Conservation (phyloP, 2,888 invertebrate species). For the Panzeria rudis region DNA sequence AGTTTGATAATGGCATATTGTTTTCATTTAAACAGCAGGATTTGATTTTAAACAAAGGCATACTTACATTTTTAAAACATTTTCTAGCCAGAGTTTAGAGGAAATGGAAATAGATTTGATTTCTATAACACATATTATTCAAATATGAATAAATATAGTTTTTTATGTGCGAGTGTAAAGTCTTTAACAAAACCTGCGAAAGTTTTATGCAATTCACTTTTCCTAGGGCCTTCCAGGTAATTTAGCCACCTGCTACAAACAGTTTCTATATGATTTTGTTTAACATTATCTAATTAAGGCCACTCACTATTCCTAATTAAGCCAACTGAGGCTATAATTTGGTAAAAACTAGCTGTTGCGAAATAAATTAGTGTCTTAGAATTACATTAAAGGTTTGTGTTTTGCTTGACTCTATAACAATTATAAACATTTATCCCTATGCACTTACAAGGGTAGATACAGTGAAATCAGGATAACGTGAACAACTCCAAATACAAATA, state of each 20-base stretch:
- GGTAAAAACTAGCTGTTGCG: not conserved
- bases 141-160: no score
- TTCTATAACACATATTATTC: no score
- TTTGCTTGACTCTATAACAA: not conserved
- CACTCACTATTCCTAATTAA: not conserved
- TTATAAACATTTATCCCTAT: not conserved
- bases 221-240: no score
- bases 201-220: not conserved
- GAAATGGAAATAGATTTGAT: no score
- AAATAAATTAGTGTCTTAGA: constrained; percentile 13
- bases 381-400: constrained; percentile 6
- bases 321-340: not conserved
- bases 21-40: not conserved
- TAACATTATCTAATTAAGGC: constrained; percentile 18
- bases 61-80: no score
- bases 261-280: not conserved
- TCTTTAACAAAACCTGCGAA: not conserved
- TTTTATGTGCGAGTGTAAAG: no score
- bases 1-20: not conserved
- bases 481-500: not conserved
- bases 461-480: not conserved
- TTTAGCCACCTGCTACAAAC: not conserved
- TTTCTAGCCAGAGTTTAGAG: no score
- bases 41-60: no score
- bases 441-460: not conserved